Base-by-base conservation (phyloP, 2,113 vertebrate species). In the Pseudopodoces humilis region DNA sequence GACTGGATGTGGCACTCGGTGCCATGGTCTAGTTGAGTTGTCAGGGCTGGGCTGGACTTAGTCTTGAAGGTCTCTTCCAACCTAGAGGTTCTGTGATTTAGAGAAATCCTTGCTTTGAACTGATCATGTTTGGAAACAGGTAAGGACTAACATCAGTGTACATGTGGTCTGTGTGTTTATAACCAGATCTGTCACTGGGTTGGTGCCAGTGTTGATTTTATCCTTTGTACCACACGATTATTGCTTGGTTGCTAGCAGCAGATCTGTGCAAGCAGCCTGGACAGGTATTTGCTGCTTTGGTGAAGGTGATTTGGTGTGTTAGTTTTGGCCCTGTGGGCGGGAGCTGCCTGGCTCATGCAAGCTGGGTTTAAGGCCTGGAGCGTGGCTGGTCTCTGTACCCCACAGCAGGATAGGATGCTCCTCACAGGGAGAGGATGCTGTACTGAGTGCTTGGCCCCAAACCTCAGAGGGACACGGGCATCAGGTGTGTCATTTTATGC, bases 361-460 rank as follows among this genome's bases (percentile, higher is more conserved):
- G 41, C 78, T 20, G 43, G 20, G 20, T 43, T 11, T 35, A 11
- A 31, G 44, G 31, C 46, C 20, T 37, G 53, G 71, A 23, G 17
- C 3, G 0, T 8, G 37, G 21, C 43, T 58, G 82, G 14, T 33
- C 18, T 23, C 22, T 50, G 37, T 30, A 12, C 19, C 5, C 6
- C 16, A 0, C 9, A 22, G 71, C 31, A 19, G 69, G 37, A 30
- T 43, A 7, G 59, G 56, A 33, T 82, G 79, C 63, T 69, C 16
- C 31, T 31, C 16, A 6, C 1, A 1, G 67, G 68, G 59, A 56
- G 31, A 10, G 53, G 37, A 13, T 1, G 7, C 7, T 33, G 23
- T 10, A 44, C 43, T 0, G 0, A 59, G 50, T 5, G 4, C 13
- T 59, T 43, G 64, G 43, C 47, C 5, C 2, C 0, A 5, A 55